Conservation (phyloP, 2,797 vertebrate genomes). For the Acestrorhynchus altus region DNA sequence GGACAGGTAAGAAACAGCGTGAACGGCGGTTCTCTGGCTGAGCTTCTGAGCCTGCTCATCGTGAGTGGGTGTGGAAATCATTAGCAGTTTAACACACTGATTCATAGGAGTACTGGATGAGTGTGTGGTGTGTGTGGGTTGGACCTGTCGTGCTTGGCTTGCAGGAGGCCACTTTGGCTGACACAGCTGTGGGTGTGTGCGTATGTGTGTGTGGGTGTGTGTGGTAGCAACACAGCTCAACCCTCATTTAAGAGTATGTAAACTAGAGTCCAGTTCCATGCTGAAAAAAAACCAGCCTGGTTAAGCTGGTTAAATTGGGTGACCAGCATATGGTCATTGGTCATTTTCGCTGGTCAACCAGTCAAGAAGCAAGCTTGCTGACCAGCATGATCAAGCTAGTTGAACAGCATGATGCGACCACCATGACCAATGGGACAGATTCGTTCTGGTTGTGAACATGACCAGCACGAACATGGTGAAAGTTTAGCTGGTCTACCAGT, state of each 20-base stretch:
- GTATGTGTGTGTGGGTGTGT: neutral
- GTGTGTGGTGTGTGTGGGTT: conserved; percentile 24
- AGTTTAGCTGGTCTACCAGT: too few species aligned
- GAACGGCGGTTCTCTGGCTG: neutral
- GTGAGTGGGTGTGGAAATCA: conserved; percentile 29
- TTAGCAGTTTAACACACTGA: conserved; percentile 34
- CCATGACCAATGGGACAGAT: too few species aligned
- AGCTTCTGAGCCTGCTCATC: neutral
- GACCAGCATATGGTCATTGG: too few species aligned
- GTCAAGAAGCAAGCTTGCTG: too few species aligned
- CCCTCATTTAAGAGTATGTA: neutral
- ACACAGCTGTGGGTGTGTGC: neutral
- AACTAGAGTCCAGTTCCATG: neutral
- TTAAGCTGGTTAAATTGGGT: too few species aligned
- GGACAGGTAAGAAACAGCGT: neutral
- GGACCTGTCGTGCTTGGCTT: conserved; percentile 33
- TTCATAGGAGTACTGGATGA: conserved; percentile 17
- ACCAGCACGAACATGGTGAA: too few species aligned
- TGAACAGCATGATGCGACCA: too few species aligned
- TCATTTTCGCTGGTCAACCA: too few species aligned
- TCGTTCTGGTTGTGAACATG: too few species aligned
- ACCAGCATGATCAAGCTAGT: too few species aligned
- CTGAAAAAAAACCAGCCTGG: too few species aligned
- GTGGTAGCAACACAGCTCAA: neutral
- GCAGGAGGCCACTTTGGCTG: neutral